Base-by-base conservation (phyloP, 2,113 vertebrate species). In the Tursiops truncatus region DNA sequence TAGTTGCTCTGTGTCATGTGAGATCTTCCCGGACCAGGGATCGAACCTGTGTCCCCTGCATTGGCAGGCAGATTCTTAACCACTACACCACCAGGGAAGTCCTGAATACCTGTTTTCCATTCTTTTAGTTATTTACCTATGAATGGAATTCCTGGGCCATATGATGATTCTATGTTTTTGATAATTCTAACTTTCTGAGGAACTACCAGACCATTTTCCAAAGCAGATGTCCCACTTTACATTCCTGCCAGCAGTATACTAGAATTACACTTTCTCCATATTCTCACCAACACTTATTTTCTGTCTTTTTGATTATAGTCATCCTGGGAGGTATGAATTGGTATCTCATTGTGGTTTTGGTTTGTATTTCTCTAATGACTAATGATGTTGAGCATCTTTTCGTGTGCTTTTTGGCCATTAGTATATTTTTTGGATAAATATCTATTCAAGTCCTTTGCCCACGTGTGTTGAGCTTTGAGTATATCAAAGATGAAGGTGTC, bases 161-260 rank as follows among this genome's bases (percentile, higher is more conserved):
- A 23, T 44, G 60, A 79, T 90, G 67, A 82, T 63, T 80, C 80
- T 70, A 18, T 87, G 50, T 53, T 87, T 79, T 68, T 87, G 47
- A 87, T 87, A n/a, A 94, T 63, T 88, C 13, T 25, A 25, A 90
- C 47, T 95, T 91, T 95, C 36, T 68, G 68, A 89, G 36, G 58
- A 90, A 74, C 31, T 71, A 76, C 36, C 44, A 84, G 80, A 79
- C 65, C 41, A n/a, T 81, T 95, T 95, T 87, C 47, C 67, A 87
- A 81, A 87, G 67, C 23, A 76, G 4, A 14, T 73, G 38, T 60
- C 65, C 67, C 50, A 36, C 33, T 91, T 91, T 86, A 71, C 23
- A 63, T 50, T 86, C 63, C 81, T n/a, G 26, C 11, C 47, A 81
- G 28, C 56, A 56, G 2, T 28, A 53, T 73, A 53, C 63, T 44